Evolutionary conservation across 2,797 vertebrate species (phyloP).

Genomic region (Lagodon rhomboides): DNA sequence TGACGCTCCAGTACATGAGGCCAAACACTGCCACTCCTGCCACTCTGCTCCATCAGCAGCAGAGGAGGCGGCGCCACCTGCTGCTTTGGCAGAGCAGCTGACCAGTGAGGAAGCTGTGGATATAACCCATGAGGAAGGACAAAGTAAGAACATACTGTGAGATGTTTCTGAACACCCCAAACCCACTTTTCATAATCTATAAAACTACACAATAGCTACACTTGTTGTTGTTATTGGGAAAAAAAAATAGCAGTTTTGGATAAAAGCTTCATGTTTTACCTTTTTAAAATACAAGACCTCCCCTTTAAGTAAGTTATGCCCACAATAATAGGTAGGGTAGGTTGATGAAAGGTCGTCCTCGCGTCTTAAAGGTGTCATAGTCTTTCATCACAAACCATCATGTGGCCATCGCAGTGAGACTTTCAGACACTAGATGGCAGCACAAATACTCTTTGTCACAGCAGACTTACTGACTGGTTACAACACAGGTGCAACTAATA

Average conservation of each 20-base stretch:
- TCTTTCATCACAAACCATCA: neutral
- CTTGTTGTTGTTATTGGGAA: neutral
- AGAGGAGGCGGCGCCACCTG: slow-evolving; percentile 46
- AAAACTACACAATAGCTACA: neutral
- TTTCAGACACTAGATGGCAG: neutral
- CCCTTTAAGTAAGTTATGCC: neutral
- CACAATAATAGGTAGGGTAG: neutral
- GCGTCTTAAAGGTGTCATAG: neutral
- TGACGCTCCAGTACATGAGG: slow-evolving; percentile 24
- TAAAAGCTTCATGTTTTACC: neutral
- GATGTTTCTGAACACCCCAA: neutral
- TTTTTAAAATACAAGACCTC: neutral
- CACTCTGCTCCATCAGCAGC: slow-evolving; percentile 47
- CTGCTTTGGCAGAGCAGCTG: slow-evolving; percentile 42
- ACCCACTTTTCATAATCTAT: neutral
- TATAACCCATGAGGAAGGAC: slow-evolving; percentile 28
- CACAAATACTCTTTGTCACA: neutral
- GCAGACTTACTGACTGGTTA: neutral
- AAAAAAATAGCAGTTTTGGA: neutral
- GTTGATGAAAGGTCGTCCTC: neutral
- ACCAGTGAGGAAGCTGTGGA: slow-evolving; percentile 22
- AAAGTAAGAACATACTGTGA: slow-evolving; percentile 61
- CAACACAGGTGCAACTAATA: neutral
- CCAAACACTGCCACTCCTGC: slow-evolving; percentile 56
- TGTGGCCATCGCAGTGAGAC: neutral